A percentile compares a stretch with the other conserved stretches of the same genome.
Evolutionary conservation across 2,888 invertebrate genomes (phyloP).

Genomic region (Ethmia dodecea): DNA sequence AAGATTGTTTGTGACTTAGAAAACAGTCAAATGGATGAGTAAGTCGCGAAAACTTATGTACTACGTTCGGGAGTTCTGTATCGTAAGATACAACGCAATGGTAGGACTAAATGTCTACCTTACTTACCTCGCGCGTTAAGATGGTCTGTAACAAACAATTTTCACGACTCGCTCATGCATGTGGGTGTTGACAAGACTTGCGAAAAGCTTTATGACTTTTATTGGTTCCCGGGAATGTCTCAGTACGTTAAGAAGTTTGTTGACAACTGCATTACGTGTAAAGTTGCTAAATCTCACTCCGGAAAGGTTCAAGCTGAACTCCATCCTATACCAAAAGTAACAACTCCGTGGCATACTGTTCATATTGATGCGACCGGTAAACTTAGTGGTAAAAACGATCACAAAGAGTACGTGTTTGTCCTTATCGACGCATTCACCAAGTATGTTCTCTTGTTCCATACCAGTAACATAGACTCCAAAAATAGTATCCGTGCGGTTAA

Average conservation of each 20-base stretch:
- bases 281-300: constrained; percentile 24
- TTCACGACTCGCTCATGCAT: constrained; percentile 18
- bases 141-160: constrained; percentile 24
- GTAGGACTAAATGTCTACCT: constrained; percentile 11
- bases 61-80: constrained; percentile 9
- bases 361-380: constrained; percentile 29
- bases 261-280: constrained; percentile 31
- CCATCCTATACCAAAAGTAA: constrained; percentile 29
- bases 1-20: background rate
- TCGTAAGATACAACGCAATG: constrained; percentile 19
- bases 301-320: constrained; percentile 27
- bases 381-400: constrained; percentile 25
- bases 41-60: constrained; percentile 12
- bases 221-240: constrained; percentile 27
- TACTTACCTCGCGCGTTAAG: constrained; percentile 18
- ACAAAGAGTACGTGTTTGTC: constrained; percentile 28
- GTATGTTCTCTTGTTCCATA: constrained; percentile 17
- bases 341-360: constrained; percentile 27
- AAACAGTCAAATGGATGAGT: background rate
- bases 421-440: constrained; percentile 28
- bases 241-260: constrained; percentile 27
- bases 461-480: constrained; percentile 18
- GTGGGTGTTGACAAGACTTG: constrained; percentile 18
- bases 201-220: constrained; percentile 22
- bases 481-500: constrained; percentile 15